Conservation (phyloP, 2,888 invertebrate species). For the Chloroclysta siterata region DNA sequence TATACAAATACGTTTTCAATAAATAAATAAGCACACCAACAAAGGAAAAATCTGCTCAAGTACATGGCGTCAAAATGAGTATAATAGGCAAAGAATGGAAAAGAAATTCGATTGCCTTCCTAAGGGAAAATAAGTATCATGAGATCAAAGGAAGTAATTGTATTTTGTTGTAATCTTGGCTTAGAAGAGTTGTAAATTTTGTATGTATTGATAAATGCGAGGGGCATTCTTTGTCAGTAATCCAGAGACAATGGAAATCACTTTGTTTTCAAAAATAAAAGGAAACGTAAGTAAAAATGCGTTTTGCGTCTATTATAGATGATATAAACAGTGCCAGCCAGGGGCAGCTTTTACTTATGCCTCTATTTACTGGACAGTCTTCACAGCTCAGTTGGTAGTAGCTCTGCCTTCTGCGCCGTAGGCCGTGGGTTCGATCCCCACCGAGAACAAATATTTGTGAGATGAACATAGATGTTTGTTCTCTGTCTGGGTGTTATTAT, state of each 20-base stretch:
- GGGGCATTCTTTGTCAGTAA: constrained; percentile 27
- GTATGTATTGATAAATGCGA: constrained; percentile 39
- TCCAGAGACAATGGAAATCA: not conserved
- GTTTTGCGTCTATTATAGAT: too few species aligned
- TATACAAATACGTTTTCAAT: constrained; percentile 31
- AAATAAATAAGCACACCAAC: constrained; percentile 35
- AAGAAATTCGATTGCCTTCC: constrained; percentile 46
- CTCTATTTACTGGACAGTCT: too few species aligned
- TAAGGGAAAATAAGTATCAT: constrained; percentile 43
- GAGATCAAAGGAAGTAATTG: constrained; percentile 45
- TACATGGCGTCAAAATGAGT: constrained; percentile 37
- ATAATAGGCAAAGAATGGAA: constrained; percentile 43
- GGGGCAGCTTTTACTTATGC: too few species aligned
- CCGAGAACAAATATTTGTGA: too few species aligned
- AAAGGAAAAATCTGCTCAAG: constrained; percentile 38
- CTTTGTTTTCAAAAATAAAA: not conserved
- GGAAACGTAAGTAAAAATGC: not conserved
- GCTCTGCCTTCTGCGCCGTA: too few species aligned
- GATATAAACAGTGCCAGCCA: too few species aligned
- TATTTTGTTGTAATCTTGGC: constrained; percentile 44
- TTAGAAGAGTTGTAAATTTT: constrained; percentile 41
- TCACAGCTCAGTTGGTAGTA: too few species aligned
- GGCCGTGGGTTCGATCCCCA: too few species aligned
- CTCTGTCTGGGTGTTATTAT: too few species aligned
- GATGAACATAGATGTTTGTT: too few species aligned